Base-by-base conservation (phyloP, 2,888 invertebrate genomes). In the Philereme transversata region DNA sequence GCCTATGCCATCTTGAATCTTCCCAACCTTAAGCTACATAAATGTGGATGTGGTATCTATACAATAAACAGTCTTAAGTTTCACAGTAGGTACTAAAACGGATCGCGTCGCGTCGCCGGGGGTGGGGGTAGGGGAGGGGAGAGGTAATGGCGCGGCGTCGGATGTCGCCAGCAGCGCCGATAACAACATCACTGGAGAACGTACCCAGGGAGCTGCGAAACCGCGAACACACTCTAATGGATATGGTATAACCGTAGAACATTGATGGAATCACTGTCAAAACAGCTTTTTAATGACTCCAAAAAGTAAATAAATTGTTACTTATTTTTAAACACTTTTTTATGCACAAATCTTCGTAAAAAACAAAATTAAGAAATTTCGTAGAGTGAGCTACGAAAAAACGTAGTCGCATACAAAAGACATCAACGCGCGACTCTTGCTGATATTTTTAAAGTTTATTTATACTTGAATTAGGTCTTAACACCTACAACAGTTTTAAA, bases 171-270 rank as follows among this genome's bases (percentile, higher is more conserved):
- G 81, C 81, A 8, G 82, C 88, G 51, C 54, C 87, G 90, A 91
- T 91, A 91, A 90, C 90, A 88, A 90, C 90, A 90, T 90, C 90
- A 89, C 90, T 88, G 86, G 89, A 87, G 87, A 86, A 86, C 45
- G 45, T 11, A 84, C 74, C 74, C 36, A 7, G 4, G 36, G 7
- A 38, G 7, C 36, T 6, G 5, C 36, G 36, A 38, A 38, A 40
- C 40, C 40, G 7, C 40, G 40, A 40, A 7, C 40, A 8, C 36
- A 36, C 36, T 36, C 38, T 8, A 40, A 40, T 40, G 7, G 40
- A 40, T 8, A 8, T 40, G 40, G 36, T 38, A 38, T 1, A 5
- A 40, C 2, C 7, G 7, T 38, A 40, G 8, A 6, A 8, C n/a
- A n/a, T n/a, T 7, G 40, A 40, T 8, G 8, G 22, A 22, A 22